A percentile compares a stretch with the other conserved stretches of the same genome.
Evolutionary conservation across 2,797 vertebrate genomes (phyloP).

Genomic region (Thamnophis elegans): DNA sequence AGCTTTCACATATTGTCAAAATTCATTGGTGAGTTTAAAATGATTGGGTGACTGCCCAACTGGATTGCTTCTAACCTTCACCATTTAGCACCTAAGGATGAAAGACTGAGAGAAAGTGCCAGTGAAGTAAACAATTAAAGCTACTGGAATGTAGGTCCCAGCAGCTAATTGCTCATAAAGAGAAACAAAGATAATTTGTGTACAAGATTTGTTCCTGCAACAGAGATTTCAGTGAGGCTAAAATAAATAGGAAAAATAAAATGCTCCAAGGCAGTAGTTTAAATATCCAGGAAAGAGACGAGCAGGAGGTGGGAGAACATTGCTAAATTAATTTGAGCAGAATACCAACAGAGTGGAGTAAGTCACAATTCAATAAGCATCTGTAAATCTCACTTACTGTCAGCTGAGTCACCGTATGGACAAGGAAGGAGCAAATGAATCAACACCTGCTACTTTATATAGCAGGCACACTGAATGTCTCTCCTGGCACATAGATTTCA

Average conservation of each 20-base stretch:
- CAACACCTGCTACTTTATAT: conserved; percentile 21
- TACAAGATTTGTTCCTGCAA: neutral
- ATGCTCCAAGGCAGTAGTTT: neutral
- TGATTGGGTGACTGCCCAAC: neutral
- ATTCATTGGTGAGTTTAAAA: neutral
- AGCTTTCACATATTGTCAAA: neutral
- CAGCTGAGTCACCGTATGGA: conserved; percentile 1
- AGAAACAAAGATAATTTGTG: neutral
- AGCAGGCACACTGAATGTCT: neutral
- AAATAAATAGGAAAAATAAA: conserved; percentile 9
- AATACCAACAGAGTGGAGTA: conserved; percentile 8
- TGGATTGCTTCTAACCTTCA: neutral
- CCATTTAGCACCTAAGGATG: neutral
- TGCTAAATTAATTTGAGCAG: conserved; percentile 29
- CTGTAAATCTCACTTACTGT: conserved; percentile 15
- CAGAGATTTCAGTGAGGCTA: neutral
- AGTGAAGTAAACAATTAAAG: neutral
- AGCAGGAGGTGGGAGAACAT: neutral
- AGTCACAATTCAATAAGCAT: conserved; percentile 22
- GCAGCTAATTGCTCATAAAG: neutral
- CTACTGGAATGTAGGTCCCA: neutral
- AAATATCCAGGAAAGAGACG: neutral
- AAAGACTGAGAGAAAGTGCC: neutral
- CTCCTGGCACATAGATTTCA: neutral
- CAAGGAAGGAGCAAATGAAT: conserved; percentile 25